Evolutionary conservation across 2,888 invertebrate genomes (phyloP).

Genomic region (Ormia ochracea): DNA sequence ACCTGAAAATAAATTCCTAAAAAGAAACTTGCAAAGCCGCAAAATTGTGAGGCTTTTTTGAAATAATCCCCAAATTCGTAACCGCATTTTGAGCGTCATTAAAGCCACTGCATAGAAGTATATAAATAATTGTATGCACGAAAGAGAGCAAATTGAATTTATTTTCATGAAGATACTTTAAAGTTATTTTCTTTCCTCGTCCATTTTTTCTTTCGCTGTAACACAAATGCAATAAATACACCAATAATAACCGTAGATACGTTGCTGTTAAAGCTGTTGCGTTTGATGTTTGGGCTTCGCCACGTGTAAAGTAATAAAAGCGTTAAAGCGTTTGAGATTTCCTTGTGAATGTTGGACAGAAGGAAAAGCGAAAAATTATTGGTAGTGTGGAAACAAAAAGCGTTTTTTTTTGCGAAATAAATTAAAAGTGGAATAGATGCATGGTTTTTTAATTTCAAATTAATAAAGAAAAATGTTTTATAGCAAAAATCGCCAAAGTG

Average conservation of each 20-base stretch:
- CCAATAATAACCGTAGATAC: constrained; percentile 1
- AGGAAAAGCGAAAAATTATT: neutral
- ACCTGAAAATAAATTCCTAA: neutral
- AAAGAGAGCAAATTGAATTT: constrained; percentile 23
- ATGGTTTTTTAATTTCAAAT: constrained; percentile 43
- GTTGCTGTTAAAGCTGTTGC: constrained; percentile 11
- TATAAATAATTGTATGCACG: neutral
- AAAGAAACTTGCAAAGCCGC: neutral
- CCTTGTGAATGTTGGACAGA: neutral
- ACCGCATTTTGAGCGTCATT: neutral
- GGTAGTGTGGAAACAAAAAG: neutral
- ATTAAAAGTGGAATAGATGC: constrained; percentile 10
- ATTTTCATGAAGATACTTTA: neutral
- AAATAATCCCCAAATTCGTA: constrained; percentile 4
- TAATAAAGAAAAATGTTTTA: constrained; percentile 20
- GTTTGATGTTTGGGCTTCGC: constrained; percentile 5
- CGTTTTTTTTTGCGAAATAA: neutral
- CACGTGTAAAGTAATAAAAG: no score
- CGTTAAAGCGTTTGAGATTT: neutral
- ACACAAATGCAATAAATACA: neutral
- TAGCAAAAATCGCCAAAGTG: no score
- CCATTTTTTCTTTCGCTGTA: neutral
- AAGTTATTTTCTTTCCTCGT: neutral
- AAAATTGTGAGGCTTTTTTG: neutral
- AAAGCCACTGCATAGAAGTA: neutral